Evolutionary conservation across 37 sponge, comb jelly and placozoan genomes (phyloP).

Genomic region (Hexactinellida sp.): DNA sequence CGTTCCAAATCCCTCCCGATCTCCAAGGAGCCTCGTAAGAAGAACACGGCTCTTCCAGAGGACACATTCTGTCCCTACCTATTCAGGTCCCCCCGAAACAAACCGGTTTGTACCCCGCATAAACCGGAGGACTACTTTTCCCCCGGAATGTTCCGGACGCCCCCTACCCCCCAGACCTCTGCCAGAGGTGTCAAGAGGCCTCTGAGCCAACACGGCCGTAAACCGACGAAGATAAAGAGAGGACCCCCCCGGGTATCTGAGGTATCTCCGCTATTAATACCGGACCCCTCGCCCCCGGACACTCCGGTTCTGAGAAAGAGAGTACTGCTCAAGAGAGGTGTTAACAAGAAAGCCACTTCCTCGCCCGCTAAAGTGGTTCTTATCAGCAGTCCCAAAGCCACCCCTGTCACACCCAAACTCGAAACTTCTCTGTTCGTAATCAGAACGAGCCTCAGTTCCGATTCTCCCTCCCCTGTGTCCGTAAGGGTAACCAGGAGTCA

Average conservation of each 20-base stretch:
- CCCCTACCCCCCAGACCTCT: not conserved
- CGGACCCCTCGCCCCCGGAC: not conserved
- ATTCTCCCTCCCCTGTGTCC: not conserved
- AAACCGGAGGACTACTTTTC: not conserved
- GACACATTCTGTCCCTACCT: not conserved
- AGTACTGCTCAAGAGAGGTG: not conserved
- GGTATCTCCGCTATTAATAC: not conserved
- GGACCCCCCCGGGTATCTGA: not conserved
- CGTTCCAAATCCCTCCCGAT: not conserved
- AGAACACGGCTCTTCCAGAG: not conserved
- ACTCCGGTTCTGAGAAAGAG: not conserved
- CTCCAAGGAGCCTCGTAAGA: not conserved
- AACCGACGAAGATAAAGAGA: not conserved
- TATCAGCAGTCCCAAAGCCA: not conserved
- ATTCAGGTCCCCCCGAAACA: not conserved
- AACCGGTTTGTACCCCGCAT: not conserved
- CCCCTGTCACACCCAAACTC: too few relatives aligned
- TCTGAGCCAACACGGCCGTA: not conserved
- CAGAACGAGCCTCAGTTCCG: not conserved
- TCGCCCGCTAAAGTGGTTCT: not conserved
- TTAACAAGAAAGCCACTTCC: not conserved
- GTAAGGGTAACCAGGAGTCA: not conserved
- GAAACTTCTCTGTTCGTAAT: not conserved
- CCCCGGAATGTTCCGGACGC: not conserved
- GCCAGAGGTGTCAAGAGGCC: not conserved